Conservation (phyloP, 1,140 invertebrate genomes). For the Augochlora pura region DNA sequence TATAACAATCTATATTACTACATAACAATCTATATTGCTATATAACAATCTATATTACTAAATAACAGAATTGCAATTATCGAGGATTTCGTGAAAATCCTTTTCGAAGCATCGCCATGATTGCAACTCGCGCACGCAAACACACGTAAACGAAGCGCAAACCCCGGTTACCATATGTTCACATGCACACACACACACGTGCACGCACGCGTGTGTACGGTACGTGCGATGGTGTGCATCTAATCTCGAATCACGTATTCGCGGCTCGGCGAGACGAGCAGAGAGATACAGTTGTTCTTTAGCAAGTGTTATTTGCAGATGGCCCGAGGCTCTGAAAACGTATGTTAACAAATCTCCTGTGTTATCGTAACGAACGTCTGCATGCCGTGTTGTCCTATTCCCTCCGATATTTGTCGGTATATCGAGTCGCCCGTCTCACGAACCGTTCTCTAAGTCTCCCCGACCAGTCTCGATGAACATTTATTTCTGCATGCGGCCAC, state of each 20-base stretch:
- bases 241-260: constrained; percentile 29
- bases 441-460: constrained; percentile 4
- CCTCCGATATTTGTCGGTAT: constrained; percentile 24
- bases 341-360: constrained; percentile 72
- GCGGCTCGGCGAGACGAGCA: constrained; percentile 35
- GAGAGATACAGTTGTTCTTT: constrained; percentile 69
- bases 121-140: neutral
- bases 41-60: too few species aligned
- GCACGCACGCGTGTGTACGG: neutral
- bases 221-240: constrained; percentile 22
- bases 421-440: neutral
- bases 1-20: too few species aligned
- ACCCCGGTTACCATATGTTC: neutral
- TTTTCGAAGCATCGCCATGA: constrained; percentile 25
- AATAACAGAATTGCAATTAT: too few species aligned
- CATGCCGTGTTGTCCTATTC: constrained; percentile 45
- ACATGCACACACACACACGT: constrained; percentile 1
- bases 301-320: constrained; percentile 77
- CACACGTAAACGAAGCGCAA: neutral
- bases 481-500: neutral
- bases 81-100: neutral
- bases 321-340: constrained; percentile 79
- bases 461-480: neutral
- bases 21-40: too few species aligned
- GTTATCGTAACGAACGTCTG: constrained; percentile 64